phyloP scores from a whole-genome alignment of 2,888 invertebrate genomes.

The Lampropteryx suffumata region DNA sequence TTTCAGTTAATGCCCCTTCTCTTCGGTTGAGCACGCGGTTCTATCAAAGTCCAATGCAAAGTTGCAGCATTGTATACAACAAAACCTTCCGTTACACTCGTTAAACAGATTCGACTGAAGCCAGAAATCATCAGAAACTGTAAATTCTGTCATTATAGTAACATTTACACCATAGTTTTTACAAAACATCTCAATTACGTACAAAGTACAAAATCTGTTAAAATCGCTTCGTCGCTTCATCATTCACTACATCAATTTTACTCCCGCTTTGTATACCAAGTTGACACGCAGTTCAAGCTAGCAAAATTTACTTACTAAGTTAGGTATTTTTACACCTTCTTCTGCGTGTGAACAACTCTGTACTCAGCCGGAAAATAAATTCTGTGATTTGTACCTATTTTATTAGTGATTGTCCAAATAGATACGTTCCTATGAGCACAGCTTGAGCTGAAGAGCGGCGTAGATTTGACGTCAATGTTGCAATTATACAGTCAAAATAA shows the following conservation, averaged over 20 bases:
- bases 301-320: too few species aligned
- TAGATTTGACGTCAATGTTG: constrained; percentile 29
- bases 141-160: constrained; percentile 21
- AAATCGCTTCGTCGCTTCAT: constrained; percentile 31
- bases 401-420: too few species aligned
- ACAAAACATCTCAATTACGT: not conserved
- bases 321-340: too few species aligned
- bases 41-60: constrained; percentile 29
- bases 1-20: constrained; percentile 58
- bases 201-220: too few species aligned
- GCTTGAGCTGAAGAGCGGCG: constrained; percentile 20
- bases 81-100: constrained; percentile 1
- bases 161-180: not conserved
- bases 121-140: constrained; percentile 29
- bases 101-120: not conserved
- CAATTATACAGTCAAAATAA: constrained; percentile 27
- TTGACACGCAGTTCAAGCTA: constrained; percentile 21
- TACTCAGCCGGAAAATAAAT: not conserved
- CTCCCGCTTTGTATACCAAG: constrained; percentile 51
- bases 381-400: too few species aligned
- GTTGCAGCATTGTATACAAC: not conserved
- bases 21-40: constrained; percentile 55
- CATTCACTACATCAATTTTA: constrained; percentile 55
- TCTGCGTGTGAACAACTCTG: too few species aligned
- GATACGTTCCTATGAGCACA: constrained; percentile 16